Evolutionary conservation across 1,140 invertebrate species (phyloP).

Genomic region (Bombus superbus): DNA sequence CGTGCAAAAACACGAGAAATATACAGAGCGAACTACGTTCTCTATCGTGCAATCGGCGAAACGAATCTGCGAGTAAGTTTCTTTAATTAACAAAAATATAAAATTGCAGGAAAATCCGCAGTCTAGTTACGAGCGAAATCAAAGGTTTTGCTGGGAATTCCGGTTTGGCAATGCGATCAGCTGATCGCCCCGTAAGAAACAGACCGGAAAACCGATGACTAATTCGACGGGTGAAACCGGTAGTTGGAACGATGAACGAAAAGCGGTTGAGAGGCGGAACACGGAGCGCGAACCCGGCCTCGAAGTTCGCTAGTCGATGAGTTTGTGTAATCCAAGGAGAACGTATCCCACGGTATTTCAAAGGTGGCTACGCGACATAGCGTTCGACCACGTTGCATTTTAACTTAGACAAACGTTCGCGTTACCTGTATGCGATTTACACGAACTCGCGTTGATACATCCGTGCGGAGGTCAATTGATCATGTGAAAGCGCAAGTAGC

Average conservation of each 20-base stretch:
- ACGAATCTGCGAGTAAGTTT: too few relatives aligned
- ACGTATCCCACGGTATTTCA: slow-evolving; percentile 55
- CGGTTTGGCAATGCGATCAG: neutral
- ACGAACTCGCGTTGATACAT: slow-evolving; percentile 28
- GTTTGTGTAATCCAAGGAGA: slow-evolving; percentile 48
- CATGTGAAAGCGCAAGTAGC: slow-evolving; percentile 53
- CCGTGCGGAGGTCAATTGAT: slow-evolving; percentile 52
- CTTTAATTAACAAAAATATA: too few relatives aligned
- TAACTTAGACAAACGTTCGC: neutral
- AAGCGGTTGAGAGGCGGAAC: neutral
- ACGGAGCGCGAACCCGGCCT: neutral
- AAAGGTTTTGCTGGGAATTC: neutral
- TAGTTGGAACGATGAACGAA: neutral
- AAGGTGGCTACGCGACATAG: slow-evolving; percentile 12
- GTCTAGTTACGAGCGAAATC: neutral
- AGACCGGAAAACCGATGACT: neutral
- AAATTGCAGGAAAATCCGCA: too few relatives aligned
- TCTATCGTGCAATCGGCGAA: too few relatives aligned
- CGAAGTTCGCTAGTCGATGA: slow-evolving; percentile 45
- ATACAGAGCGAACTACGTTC: neutral
- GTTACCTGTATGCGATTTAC: neutral
- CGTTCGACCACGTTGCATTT: slow-evolving; percentile 9
- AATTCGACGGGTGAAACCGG: neutral
- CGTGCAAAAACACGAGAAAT: too few relatives aligned
- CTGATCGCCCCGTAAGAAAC: neutral